Evolutionary conservation across 2,113 vertebrate species (phyloP), one percentile per base, ranked within the genome.

Genomic region (Syrrhaptes paradoxus): DNA sequence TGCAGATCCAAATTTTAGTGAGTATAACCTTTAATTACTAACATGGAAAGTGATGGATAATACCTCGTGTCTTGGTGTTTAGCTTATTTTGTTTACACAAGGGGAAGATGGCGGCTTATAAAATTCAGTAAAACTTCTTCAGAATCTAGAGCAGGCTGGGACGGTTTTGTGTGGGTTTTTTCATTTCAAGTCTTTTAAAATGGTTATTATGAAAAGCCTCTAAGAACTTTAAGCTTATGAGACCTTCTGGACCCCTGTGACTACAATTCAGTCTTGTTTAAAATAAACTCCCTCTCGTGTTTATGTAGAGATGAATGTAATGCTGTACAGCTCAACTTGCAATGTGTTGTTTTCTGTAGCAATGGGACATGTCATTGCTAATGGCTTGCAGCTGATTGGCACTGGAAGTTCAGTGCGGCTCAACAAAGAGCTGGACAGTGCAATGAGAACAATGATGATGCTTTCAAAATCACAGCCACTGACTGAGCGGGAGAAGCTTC

Each of bases 1-100:
- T 11, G 99, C 99, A 6, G 99, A 99, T 86, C 99, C 99, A 3
- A 77, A 97, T 93, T 99, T 99, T 52, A 98, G 99, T 99, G 98
- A 94, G 98, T 96, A 63, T 24, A 10, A 10, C 16, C 45, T 54
- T 74, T 77, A 68, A 67, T 87, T 70, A 28, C 62, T 57, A 55
- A 28, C n/a, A 34, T 70, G 15, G 22, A 10, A 51, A n/a, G 17
- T 58, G 4, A 5, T 70, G 41, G n/a, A 4, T 57, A 34, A 29
- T 87, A 55, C 28, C 10, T 75, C 13, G 19, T 85, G 32, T 66
- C 36, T 59, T 81, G 29, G 9, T 79, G 41, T 85, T 88, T 61
- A 26, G 22, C 8, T 58, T 14, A 43, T 28, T 67, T 74, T 22
- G 24, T 73, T 81, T 36, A 31, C 54, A 18, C 41, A 66, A 70